These are phyloP conservation scores for Bradynema listronoti DNA, from an alignment of 1,140 invertebrate genomes.

Conservation along the genomic window DNA sequence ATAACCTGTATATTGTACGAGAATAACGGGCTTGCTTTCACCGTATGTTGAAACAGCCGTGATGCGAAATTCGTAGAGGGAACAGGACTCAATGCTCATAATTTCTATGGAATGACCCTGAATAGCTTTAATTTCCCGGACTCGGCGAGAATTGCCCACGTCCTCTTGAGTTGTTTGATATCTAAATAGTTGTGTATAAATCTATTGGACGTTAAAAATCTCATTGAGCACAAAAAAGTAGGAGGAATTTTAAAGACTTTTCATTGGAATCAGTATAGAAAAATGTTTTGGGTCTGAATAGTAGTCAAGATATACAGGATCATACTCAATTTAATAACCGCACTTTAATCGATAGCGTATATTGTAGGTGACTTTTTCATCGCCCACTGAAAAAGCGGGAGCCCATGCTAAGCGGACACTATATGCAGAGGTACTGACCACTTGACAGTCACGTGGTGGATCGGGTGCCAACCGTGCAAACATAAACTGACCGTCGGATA, in stretches of 20 bases:
- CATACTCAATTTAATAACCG: too few species aligned
- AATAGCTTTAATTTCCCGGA: slow-evolving; percentile 52
- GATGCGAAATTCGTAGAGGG: slow-evolving; percentile 56
- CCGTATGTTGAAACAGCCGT: slow-evolving; percentile 55
- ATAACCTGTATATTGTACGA: slow-evolving; percentile 57
- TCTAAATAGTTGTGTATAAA: too few species aligned
- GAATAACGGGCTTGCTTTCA: slow-evolving; percentile 51
- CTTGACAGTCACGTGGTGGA: slow-evolving; percentile 55
- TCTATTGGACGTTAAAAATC: slow-evolving; percentile 1
- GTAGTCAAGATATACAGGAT: too few species aligned
- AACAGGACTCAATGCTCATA: slow-evolving; percentile 56
- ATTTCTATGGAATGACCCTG: slow-evolving; percentile 45
- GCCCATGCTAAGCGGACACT: slow-evolving; percentile 55
- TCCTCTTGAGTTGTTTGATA: slow-evolving; percentile 27
- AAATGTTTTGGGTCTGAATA: too few species aligned
- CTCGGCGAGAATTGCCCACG: slow-evolving; percentile 27
- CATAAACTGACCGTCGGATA: slow-evolving; percentile 57
- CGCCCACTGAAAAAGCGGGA: slow-evolving; percentile 51
- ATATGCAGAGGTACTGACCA: slow-evolving; percentile 54
- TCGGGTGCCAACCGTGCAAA: slow-evolving; percentile 53
- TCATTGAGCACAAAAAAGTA: neutral
- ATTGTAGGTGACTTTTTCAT: slow-evolving; percentile 54
- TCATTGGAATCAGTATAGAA: too few species aligned
- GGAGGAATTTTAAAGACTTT: too few species aligned
- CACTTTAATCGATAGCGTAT: slow-evolving; percentile 55